A percentile compares a stretch with the other conserved stretches of the same genome.
These are phyloP conservation scores for Marisa cornuarietis DNA, from an alignment of 1,140 invertebrate genomes.

Conservation along the genomic window DNA sequence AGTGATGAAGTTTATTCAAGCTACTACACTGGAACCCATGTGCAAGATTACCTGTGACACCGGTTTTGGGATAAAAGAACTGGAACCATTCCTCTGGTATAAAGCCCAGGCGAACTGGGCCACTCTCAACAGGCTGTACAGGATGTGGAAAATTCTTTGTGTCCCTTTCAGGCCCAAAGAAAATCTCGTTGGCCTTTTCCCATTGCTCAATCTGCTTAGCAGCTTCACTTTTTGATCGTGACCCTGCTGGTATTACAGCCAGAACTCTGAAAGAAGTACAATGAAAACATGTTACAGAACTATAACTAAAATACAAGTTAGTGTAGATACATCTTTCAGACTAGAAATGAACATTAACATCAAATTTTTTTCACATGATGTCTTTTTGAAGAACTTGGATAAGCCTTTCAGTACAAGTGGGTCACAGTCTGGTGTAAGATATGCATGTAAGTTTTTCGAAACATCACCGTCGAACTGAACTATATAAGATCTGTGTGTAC, in stretches of 20 bases:
- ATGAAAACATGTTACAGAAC: background rate
- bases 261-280: conserved; percentile 11
- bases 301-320: background rate
- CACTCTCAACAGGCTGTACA: conserved; percentile 73
- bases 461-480: background rate
- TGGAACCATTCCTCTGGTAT: conserved; percentile 95
- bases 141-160: conserved; percentile 76
- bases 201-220: conserved; percentile 40
- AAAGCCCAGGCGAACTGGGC: conserved; percentile 85
- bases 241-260: conserved; percentile 2
- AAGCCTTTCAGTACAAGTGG: too few species aligned
- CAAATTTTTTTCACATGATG: too few species aligned
- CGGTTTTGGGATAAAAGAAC: conserved; percentile 93
- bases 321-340: too few species aligned
- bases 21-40: too few species aligned
- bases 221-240: background rate
- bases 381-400: too few species aligned
- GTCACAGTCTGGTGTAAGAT: background rate
- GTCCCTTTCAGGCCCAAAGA: conserved; percentile 71
- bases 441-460: background rate
- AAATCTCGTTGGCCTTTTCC: conserved; percentile 55
- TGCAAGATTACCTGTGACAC: conserved; percentile 72
- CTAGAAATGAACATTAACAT: too few species aligned
- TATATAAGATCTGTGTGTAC: background rate
- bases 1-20: too few species aligned